Evolutionary conservation across 1,140 invertebrate genomes (phyloP), one percentile per base, ranked within the genome.

Genomic region (Asobara japonica): DNA sequence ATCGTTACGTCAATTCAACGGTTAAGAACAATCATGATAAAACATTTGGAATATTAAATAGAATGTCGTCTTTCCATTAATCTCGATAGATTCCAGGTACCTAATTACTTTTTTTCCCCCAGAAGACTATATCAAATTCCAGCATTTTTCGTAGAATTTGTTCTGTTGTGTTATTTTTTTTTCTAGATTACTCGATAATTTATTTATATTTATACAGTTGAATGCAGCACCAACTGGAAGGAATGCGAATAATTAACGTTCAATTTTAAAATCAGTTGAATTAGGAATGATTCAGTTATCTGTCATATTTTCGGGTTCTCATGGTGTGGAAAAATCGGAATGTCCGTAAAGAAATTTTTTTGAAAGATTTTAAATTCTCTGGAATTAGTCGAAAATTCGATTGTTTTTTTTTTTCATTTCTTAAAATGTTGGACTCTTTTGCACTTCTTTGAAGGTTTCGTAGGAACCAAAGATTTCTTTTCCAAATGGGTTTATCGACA

Each of bases 151-250:
- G 25, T 25, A 56, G 6, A 5, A 56, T 56, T 56, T 56, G 0
- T 6, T 56, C 3, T 45, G 16, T 56, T 25, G n/a, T 27, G 18
- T 56, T 56, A 56, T 56, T 10, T 25, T 25, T 25, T 56, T 22
- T 56, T 18, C 51, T 56, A 45, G n/a, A 56, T 25, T 56, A 56
- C 51, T 56, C 13, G n/a, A 62, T 62, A 30, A 30, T 62, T 31
- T 62, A 30, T 62, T 16, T 3, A 62, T 62, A 62, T 62, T 30
- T 62, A 30, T 62, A 62, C 60, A 62, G 41, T 48, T 67, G 41
- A 67, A 25, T 67, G 36, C 36, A 67, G 65, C 65, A 67, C 65
- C 65, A 67, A 67, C 38, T 67, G 65, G 65, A 67, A 67, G 65
- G 41, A 67, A 48, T 67, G 41, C 25, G 62, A 65, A 33, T 65